phyloP scores from a whole-genome alignment of 1,140 invertebrate genomes.

The Bacillus rossius region DNA sequence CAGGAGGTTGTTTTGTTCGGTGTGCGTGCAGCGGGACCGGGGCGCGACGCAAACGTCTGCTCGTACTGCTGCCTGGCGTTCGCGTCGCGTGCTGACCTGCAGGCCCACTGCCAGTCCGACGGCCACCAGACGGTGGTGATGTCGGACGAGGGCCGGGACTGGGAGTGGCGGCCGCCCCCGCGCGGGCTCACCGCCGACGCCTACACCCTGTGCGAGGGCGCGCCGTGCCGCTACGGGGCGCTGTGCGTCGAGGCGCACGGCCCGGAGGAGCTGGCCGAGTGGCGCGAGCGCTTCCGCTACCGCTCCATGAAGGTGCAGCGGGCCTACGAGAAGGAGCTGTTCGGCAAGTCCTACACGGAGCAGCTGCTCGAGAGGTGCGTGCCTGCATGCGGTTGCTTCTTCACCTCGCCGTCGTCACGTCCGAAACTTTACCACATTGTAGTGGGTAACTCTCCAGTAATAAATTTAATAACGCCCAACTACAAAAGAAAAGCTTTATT shows the following conservation, averaged over 20 bases:
- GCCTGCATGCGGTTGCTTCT: no score
- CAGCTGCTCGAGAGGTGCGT: conserved; percentile 55
- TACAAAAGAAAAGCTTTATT: no score
- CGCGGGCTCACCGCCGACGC: conserved; percentile 52
- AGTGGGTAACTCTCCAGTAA: no score
- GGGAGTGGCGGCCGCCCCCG: conserved; percentile 63
- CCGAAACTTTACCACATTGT: no score
- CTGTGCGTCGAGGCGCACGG: conserved; percentile 74
- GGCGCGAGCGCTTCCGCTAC: conserved; percentile 66
- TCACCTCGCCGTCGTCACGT: no score
- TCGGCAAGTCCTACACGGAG: conserved; percentile 60
- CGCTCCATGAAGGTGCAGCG: conserved; percentile 55
- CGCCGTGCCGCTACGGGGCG: conserved; percentile 58
- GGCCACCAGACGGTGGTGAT: conserved; percentile 62
- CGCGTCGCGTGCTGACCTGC: conserved; percentile 49
- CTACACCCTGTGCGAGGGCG: conserved; percentile 46
- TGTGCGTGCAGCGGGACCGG: no score
- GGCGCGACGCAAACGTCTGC: conserved; percentile 31
- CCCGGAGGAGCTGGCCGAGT: conserved; percentile 63
- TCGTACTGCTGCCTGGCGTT: conserved; percentile 59
- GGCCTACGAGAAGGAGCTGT: conserved; percentile 59
- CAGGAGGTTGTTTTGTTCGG: no score
- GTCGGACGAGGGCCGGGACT: conserved; percentile 62
- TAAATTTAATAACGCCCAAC: no score
- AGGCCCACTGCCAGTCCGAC: conserved; percentile 58